phyloP scores from a whole-genome alignment of 1,140 invertebrate species.

The Dolichoris vasculosae region DNA sequence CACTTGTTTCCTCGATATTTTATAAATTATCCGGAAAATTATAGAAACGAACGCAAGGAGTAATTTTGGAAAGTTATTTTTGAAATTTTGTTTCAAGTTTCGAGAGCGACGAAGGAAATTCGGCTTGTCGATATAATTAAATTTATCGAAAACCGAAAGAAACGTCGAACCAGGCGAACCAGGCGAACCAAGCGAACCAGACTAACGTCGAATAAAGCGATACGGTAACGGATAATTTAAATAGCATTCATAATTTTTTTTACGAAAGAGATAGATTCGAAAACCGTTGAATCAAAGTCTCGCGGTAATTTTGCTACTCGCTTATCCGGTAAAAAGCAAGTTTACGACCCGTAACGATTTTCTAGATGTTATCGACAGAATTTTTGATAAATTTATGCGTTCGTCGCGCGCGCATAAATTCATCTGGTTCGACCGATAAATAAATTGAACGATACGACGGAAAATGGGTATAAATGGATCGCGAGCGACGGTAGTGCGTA shows the following conservation, averaged over 20 bases:
- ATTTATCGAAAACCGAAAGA: too few relatives aligned
- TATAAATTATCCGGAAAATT: too few relatives aligned
- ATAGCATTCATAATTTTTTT: background rate
- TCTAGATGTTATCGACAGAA: slow-evolving; percentile 7
- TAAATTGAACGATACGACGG: background rate
- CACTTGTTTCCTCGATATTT: too few relatives aligned
- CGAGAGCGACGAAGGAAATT: too few relatives aligned
- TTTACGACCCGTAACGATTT: slow-evolving; percentile 31
- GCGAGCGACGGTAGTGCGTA: background rate
- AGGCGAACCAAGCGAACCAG: too few relatives aligned
- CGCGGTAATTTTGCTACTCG: background rate
- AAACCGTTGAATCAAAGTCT: slow-evolving; percentile 45
- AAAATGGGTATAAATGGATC: background rate
- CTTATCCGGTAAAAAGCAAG: slow-evolving; percentile 21
- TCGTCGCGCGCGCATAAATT: background rate
- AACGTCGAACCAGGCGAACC: too few relatives aligned
- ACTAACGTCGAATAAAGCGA: too few relatives aligned
- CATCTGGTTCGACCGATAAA: background rate
- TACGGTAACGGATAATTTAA: background rate
- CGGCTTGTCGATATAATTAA: too few relatives aligned
- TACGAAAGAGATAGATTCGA: background rate
- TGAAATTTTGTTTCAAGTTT: too few relatives aligned
- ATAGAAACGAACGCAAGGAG: too few relatives aligned
- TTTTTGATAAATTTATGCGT: slow-evolving; percentile 34
- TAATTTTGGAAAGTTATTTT: too few relatives aligned